These are phyloP conservation scores for Zaprionus lineosus DNA, from an alignment of 2,888 invertebrate species.

Conservation along the genomic window DNA sequence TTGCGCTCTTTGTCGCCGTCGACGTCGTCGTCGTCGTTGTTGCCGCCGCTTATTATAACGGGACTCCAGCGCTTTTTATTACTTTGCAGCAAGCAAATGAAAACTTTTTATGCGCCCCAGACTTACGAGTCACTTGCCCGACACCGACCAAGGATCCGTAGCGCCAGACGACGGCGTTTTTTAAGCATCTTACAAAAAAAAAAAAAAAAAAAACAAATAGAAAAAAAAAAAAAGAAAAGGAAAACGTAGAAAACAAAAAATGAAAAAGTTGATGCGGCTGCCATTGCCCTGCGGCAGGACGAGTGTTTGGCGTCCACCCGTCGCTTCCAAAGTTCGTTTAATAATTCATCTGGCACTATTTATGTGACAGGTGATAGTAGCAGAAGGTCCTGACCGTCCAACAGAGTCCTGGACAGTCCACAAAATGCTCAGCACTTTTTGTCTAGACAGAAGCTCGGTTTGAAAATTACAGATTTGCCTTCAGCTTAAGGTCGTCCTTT, in stretches of 20 bases:
- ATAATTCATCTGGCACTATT: conserved; percentile 74
- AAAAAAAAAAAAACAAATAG: conserved; percentile 1
- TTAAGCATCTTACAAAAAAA: conserved; percentile 72
- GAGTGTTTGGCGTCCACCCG: too few relatives aligned
- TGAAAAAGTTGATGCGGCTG: conserved; percentile 19
- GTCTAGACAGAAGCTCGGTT: conserved; percentile 34
- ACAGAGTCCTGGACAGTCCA: conserved; percentile 36
- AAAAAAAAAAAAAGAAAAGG: background rate
- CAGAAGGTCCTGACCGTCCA: conserved; percentile 45
- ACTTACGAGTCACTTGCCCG: conserved; percentile 38
- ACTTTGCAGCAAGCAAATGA: conserved; percentile 48
- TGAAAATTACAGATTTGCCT: conserved; percentile 30
- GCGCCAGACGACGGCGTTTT: conserved; percentile 60
- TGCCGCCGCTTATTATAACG: conserved; percentile 54
- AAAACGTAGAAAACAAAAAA: background rate
- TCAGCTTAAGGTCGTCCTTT: too few relatives aligned
- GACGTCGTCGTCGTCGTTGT: conserved; percentile 18
- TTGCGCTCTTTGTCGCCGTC: conserved; percentile 38
- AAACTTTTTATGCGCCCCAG: conserved; percentile 62
- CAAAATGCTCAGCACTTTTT: conserved; percentile 11
- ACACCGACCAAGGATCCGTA: conserved; percentile 18
- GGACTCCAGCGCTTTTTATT: conserved; percentile 57
- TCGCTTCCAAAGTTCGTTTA: conserved; percentile 68
- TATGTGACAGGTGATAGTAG: conserved; percentile 76
- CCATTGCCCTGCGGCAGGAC: conserved; percentile 2